Conservation (phyloP, 2,888 invertebrate genomes). For the Netelia inedita region DNA sequence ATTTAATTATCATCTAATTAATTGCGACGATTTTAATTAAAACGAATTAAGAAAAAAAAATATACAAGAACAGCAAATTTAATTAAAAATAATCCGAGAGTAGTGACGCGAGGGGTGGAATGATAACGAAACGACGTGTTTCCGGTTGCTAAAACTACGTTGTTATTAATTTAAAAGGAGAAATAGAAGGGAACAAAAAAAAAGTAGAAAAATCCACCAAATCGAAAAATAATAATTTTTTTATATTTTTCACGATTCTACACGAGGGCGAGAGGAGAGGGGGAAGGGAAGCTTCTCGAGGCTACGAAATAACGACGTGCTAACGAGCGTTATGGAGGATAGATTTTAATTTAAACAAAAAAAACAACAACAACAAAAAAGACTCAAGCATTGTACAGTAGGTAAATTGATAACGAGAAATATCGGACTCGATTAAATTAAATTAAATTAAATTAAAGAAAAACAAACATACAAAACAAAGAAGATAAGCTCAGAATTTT, state of each 20-base stretch:
- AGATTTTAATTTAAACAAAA: constrained; percentile 74
- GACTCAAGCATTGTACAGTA: constrained; percentile 67
- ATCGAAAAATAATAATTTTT: constrained; percentile 42
- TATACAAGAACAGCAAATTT: constrained; percentile 8
- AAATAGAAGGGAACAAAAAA: constrained; percentile 43
- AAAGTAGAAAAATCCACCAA: background rate
- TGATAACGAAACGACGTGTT: constrained; percentile 2
- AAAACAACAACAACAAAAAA: no score
- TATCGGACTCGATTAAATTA: constrained; percentile 11
- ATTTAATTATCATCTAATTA: constrained; percentile 70
- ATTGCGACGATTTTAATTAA: constrained; percentile 69
- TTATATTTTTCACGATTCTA: constrained; percentile 72
- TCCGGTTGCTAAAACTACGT: no score
- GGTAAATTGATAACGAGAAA: constrained; percentile 63
- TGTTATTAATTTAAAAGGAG: constrained; percentile 51
- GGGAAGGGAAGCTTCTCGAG: constrained; percentile 68
- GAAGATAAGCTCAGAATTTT: constrained; percentile 13
- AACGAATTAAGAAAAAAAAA: constrained; percentile 45
- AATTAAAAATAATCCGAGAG: background rate
- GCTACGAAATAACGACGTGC: constrained; percentile 66
- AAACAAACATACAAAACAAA: constrained; percentile 15
- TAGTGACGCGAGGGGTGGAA: background rate
- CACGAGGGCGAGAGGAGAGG: constrained; percentile 32
- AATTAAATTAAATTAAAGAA: constrained; percentile 16
- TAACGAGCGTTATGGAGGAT: constrained; percentile 63